Evolutionary conservation across 2,797 vertebrate genomes (phyloP), one percentile per base, ranked within the genome.

Genomic region (Lepus oiostolus): DNA sequence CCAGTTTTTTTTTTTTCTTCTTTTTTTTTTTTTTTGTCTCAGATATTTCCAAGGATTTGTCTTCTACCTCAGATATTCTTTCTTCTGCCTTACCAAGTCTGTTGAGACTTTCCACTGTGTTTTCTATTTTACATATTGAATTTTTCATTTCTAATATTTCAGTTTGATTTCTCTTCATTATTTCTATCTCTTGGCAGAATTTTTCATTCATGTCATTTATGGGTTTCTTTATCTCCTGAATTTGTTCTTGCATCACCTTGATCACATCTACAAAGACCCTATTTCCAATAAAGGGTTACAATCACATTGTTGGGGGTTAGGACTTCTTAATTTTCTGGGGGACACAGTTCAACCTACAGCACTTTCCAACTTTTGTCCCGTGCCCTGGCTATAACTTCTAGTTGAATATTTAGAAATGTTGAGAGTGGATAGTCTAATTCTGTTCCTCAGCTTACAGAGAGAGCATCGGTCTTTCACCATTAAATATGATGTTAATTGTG

Each of bases 201-300:
- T 42, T 42, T 42, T 42, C 42, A 42, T 42, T 42, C 7, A 42
- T 42, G 42, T 42, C 42, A 42, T 42, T 42, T 42, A 42, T 42
- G 42, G 42, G 9, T 42, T 42, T 42, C 42, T 42, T 42, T 42
- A 42, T 42, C 42, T 42, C 42, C 8, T 42, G 42, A 42, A 42
- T 42, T 42, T 42, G 42, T 42, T 42, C 42, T 42, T 1, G 1
- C 42, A 42, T 42, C 8, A 9, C 8, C 68, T 76, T 88, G 63
- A 81, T 28, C 71, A 42, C 10, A 22, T 91, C 71, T 88, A n/a
- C 52, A 70, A 85, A 91, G 62, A 92, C 24, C 47, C 50, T 81
- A 8, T 91, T 63, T 75, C 50, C 28, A 67, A 68, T 63, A 54
- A 90, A 72, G 12, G 60, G 42, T 42, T 79, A 30, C 11, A 50